Base-by-base conservation (phyloP, 2,888 invertebrate genomes). In the Leistus spinibarbis region DNA sequence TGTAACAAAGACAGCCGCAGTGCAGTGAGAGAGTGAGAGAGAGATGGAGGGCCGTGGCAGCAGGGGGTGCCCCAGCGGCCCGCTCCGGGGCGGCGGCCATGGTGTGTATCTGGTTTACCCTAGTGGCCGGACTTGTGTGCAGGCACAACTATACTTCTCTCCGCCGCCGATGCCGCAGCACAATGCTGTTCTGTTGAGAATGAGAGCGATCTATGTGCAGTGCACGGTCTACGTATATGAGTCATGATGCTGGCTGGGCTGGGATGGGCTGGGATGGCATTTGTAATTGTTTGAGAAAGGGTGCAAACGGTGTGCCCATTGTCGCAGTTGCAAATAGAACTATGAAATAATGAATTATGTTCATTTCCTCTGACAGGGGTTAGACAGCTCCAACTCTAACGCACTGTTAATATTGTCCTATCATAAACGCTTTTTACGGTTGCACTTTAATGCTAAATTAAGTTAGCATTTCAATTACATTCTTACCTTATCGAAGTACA, bases 121-220 rank as follows among this genome's bases (percentile, higher is more conserved):
- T 60, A 76, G 76, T 76, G 76, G 3, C 84, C 85, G 70, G 27
- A 62, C 66, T 76, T 76, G 70, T 20, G 76, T 70, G 63, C 76
- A 16, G 22, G 62, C 63, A 60, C 60, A 56, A 24, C 22, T n/a
- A 27, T 13, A 5, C 20, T 10, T 17, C 64, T 24, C 20, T 19
- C 53, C 54, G 10, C 24, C 3, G 16, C 0, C 65, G 3, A 10
- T 64, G 13, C 24, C 16, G 24, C 24, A n/a, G 24, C 23, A 19
- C 63, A n/a, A 57, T 24, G 24, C 23, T 13, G 4, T 64, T 24
- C 13, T 23, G 24, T 13, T 20, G 24, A 19, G 64, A 64, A 24
- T 22, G 63, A 23, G n/a, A 63, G 10, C 19, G 20, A n/a, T 20
- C 64, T 64, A 17, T 10, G 16, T 3, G 24, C 20, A 64, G 64